Evolutionary conservation across 2,888 invertebrate genomes (phyloP).

Genomic region (Gymnoscelis rufifasciata): DNA sequence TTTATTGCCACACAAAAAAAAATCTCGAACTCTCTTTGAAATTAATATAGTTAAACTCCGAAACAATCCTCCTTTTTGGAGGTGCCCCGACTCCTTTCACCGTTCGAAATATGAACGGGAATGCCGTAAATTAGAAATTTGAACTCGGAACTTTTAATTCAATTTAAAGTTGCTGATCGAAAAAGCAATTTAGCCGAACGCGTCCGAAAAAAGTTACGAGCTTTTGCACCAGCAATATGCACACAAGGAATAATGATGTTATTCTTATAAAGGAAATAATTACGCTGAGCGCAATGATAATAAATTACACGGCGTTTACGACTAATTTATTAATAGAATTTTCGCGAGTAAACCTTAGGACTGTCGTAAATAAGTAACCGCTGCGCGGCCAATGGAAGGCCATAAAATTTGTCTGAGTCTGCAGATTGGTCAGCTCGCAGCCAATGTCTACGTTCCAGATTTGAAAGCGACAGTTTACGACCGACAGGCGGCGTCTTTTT

Average conservation of each 20-base stretch:
- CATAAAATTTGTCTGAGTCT: constrained; percentile 65
- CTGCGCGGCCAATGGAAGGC: constrained; percentile 62
- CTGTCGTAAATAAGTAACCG: constrained; percentile 73
- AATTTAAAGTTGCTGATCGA: constrained; percentile 30
- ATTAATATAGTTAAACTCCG: constrained; percentile 32
- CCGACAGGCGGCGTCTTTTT: constrained; percentile 66
- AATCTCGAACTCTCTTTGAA: constrained; percentile 49
- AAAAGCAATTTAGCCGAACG: constrained; percentile 29
- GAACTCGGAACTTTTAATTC: constrained; percentile 28
- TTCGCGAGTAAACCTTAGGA: constrained; percentile 73
- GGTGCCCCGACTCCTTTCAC: constrained; percentile 4
- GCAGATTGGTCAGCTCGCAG: constrained; percentile 61
- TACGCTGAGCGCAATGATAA: constrained; percentile 64
- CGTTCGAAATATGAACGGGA: constrained; percentile 24
- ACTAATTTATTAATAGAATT: constrained; percentile 78
- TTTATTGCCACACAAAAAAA: constrained; percentile 46
- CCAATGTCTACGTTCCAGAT: constrained; percentile 68
- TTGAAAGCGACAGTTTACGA: constrained; percentile 77
- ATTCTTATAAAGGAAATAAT: constrained; percentile 76
- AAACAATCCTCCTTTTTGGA: constrained; percentile 8
- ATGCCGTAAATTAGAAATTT: constrained; percentile 27
- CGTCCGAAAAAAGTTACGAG: constrained; percentile 29
- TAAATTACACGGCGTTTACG: constrained; percentile 72
- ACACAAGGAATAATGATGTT: constrained; percentile 55
- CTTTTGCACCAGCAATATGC: constrained; percentile 31